phyloP scores from a whole-genome alignment of 1,140 invertebrate genomes.

The Spodoptera litura region DNA sequence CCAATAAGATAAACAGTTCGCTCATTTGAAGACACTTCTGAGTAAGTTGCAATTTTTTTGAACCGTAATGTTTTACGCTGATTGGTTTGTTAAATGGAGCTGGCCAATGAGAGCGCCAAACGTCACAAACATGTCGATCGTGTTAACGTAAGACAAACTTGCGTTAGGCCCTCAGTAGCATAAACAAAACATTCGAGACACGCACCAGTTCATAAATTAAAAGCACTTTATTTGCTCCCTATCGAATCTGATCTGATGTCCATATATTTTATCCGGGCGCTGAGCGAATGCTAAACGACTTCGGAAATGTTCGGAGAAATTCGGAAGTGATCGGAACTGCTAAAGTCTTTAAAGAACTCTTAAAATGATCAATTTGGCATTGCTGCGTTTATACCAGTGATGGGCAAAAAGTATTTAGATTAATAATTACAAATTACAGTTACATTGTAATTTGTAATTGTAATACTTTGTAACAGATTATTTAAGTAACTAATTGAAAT shows the following conservation, averaged over 20 bases:
- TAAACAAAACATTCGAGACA: conserved; percentile 25
- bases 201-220: conserved; percentile 43
- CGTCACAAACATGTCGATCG: not conserved
- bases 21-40: too few species aligned
- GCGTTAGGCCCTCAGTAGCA: not conserved
- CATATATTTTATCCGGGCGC: conserved; percentile 40
- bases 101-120: not conserved
- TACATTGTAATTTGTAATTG: too few species aligned
- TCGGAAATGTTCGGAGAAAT: conserved; percentile 1
- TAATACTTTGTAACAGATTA: too few species aligned
- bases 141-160: too few species aligned
- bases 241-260: conserved; percentile 28
- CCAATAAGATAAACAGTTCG: too few species aligned
- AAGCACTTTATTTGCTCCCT: conserved; percentile 29
- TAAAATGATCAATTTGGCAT: not conserved
- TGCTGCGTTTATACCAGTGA: not conserved
- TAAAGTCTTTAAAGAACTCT: not conserved
- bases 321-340: not conserved
- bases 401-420: too few species aligned
- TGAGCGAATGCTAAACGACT: conserved; percentile 19
- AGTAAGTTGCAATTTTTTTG: too few species aligned
- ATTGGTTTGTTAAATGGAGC: too few species aligned
- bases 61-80: too few species aligned
- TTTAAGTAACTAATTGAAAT: too few species aligned
- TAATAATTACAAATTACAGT: too few species aligned